Evolutionary conservation across 1,140 invertebrate genomes (phyloP), one percentile per base, ranked within the genome.

Genomic region (Hycleus cichorii): DNA sequence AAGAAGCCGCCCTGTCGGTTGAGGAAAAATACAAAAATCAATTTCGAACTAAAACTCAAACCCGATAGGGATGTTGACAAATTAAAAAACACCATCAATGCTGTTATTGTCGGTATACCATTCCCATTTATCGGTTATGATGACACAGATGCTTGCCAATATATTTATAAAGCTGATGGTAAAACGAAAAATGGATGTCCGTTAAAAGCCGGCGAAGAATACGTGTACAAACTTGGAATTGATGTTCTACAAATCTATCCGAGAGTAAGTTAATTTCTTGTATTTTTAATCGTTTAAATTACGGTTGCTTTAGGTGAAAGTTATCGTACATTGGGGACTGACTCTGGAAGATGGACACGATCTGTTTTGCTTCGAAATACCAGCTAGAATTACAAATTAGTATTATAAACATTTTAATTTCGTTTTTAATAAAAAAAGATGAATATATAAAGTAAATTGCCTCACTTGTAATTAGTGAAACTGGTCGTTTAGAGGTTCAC

Each of bases 61-160:
- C 80, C 85, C 60, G 74, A 77, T 3, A 65, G 69, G 4, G 77
- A 83, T 49, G 66, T 80, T 10, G 59, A 71, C 9, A 70, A 60
- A 1, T 40, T 85, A 39, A 75, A 45, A 2, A 83, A 80, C n/a
- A 70, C 74, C 4, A 86, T 89, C 2, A 69, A 69, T 56, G 87
- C 85, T 0, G 72, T 77, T 1, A 76, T 89, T 10, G 63, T 79
- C 4, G 80, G 80, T 1, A 66, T 89, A 3, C 73, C 79, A 0
- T 66, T 91, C 50, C 88, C 88, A 0, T 90, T 89, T 68, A 72
- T 88, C 5, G 88, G 88, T 27, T 85, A 89, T 1, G 86, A 90
- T 63, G 83, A 83, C n/a, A 79, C 76, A 3, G 76, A 79, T 40
- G 83, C 87, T 3, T 90, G 88, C 64, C 72, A 77, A 43, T 81